Base-by-base conservation (phyloP, 2,888 invertebrate genomes). In the Meiosimyza platycephala region DNA sequence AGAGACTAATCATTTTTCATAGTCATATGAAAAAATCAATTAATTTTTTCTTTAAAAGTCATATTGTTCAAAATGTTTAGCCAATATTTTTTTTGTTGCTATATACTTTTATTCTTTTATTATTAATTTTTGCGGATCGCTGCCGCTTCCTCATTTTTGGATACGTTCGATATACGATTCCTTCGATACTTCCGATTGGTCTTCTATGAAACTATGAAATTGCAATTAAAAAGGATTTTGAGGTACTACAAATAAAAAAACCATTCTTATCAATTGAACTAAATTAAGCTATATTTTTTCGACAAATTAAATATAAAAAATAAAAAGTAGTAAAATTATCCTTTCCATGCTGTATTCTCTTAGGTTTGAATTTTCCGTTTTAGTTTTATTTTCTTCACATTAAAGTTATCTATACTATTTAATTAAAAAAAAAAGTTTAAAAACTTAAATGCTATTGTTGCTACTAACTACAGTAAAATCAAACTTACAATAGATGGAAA, bases 181-280 rank as follows among this genome's bases (percentile, higher is more conserved):
- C 63, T 48, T 77, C 78, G 78, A 77, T 78, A 79, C 78, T 77
- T 82, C 77, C 80, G 80, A 79, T 80, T 87, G 85, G 86, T 85
- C 80, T 78, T 81, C 80, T 80, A 77, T 72, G 75, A 76, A 78
- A 75, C 76, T 66, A 74, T 73, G 72, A 75, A 74, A 75, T 72
- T 78, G 78, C 80, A 78, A 77, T 75, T 72, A 78, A 80, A 83
- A 85, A 87, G 87, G 87, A 87, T 86, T 87, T 87, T 85, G 87
- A 87, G 87, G 87, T 87, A 87, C 85, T 86, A 82, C 79, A 81
- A 76, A 74, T 80, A 79, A 80, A 80, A 79, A 66, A 67, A 80
- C 77, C 78, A 81, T 81, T 80, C 82, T 78, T 72, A 80, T 80
- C 79, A 79, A 80, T 80, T 82, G 77, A 81, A 83, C 76, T 82